Evolutionary conservation across 2,888 invertebrate species (phyloP).

Genomic region (Drosophila neonasuta): DNA sequence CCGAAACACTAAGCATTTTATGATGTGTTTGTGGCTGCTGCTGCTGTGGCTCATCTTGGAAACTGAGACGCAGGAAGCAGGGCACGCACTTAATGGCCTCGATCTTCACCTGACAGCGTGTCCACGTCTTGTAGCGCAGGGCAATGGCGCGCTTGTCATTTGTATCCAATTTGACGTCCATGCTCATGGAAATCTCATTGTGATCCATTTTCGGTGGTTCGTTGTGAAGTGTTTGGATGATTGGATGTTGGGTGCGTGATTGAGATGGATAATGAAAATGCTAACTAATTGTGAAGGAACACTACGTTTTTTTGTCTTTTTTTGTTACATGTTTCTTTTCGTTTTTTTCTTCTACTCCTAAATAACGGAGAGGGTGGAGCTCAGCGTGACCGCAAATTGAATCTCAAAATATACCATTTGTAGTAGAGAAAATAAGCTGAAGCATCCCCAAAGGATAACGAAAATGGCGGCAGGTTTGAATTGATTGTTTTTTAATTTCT

Average conservation of each 20-base stretch:
- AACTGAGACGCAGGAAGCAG: conserved; percentile 81
- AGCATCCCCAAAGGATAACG: background rate
- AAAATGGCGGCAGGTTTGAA: background rate
- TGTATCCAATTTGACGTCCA: conserved; percentile 82
- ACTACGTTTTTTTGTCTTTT: conserved; percentile 21
- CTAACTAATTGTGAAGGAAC: conserved; percentile 28
- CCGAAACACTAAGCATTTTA: conserved; percentile 72
- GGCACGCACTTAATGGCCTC: conserved; percentile 82
- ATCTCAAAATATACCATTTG: background rate
- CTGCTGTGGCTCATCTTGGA: conserved; percentile 49
- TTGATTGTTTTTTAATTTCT: background rate
- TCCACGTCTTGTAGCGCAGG: conserved; percentile 80
- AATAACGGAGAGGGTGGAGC: conserved; percentile 57
- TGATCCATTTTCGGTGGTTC: conserved; percentile 73
- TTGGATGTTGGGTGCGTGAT: conserved; percentile 34
- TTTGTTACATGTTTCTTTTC: conserved; percentile 56
- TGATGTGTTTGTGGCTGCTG: conserved; percentile 19
- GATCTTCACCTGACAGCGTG: conserved; percentile 81
- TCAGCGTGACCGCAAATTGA: background rate
- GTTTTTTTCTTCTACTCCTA: conserved; percentile 34
- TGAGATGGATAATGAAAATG: conserved; percentile 54
- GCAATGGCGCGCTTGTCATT: conserved; percentile 80
- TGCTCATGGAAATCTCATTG: conserved; percentile 81
- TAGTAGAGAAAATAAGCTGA: background rate
- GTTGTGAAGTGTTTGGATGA: conserved; percentile 10